Evolutionary conservation across 1,140 invertebrate species (phyloP).

Genomic region (Drosophila yakuba): DNA sequence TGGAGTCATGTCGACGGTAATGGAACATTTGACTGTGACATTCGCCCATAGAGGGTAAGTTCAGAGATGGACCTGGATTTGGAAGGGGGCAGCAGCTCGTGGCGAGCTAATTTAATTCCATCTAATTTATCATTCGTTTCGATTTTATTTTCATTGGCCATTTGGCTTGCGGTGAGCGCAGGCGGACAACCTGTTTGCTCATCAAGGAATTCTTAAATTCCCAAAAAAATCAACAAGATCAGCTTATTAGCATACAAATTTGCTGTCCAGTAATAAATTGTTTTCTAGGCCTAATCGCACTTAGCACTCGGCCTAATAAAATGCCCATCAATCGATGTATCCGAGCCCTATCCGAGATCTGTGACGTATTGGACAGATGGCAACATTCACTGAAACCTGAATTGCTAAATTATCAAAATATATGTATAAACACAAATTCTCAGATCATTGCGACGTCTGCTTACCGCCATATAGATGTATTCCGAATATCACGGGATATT

Average conservation of each 20-base stretch:
- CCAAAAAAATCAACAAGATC: conserved; percentile 40
- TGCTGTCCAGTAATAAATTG: conserved; percentile 46
- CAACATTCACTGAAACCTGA: conserved; percentile 46
- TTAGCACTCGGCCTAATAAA: conserved; percentile 60
- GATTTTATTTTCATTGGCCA: conserved; percentile 56
- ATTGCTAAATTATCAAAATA: conserved; percentile 28
- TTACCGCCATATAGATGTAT: conserved; percentile 15
- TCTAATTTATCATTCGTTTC: conserved; percentile 64
- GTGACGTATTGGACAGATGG: conserved; percentile 18
- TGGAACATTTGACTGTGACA: conserved; percentile 39
- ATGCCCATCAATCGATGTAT: conserved; percentile 43
- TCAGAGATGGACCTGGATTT: conserved; percentile 36
- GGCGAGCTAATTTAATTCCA: conserved; percentile 36
- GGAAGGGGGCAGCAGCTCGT: conserved; percentile 37
- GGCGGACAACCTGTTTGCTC: conserved; percentile 63
- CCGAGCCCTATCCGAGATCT: conserved; percentile 1
- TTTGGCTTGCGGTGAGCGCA: conserved; percentile 31
- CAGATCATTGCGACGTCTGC: conserved; percentile 2
- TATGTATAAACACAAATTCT: conserved; percentile 4
- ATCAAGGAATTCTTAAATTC: conserved; percentile 55
- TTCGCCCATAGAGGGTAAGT: conserved; percentile 7
- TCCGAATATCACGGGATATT: conserved; percentile 21
- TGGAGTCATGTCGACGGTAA: conserved; percentile 8
- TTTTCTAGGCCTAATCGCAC: conserved; percentile 33
- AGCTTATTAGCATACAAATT: conserved; percentile 70